Evolutionary conservation across 2,797 vertebrate species (phyloP), one percentile per base, ranked within the genome.

Genomic region (Eulemur rubriventer): DNA sequence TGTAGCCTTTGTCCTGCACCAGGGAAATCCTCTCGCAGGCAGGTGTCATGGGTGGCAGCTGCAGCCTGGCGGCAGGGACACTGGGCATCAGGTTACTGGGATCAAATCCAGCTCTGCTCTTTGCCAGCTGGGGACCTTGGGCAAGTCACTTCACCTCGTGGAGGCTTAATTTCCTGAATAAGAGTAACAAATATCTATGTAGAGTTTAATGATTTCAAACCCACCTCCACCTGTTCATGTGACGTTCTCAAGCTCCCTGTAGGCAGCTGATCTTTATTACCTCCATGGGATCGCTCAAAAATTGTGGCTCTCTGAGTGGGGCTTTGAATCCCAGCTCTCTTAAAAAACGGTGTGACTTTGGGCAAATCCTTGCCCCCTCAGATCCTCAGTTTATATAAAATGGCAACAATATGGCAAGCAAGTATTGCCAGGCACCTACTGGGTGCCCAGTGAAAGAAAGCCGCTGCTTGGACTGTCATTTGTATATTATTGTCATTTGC

Each of bases 271-370:
- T 38, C 78, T 79, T 65, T 12, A 28, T 91, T 46, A 16, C 6
- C 43, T 61, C 38, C 7, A 28, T 28, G 41, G 18, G 43, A 24
- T 0, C 43, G 57, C 12, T 84, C 1, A 2, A 89, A 57, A 46
- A n/a, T 0, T 1, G 50, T 75, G 57, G 38, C 30, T 52, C 4
- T 48, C 67, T 7, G 0, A 35, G 11, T 41, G n/a, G 20, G 70
- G 28, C 57, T 75, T 73, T 38, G 13, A 46, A 24, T 76, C 67
- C 52, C 20, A 43, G 10, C 6, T 67, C 57, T 12, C 38, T 67
- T 79, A 18, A n/a, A 57, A 87, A 59, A 7, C 13, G 65, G 6
- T 69, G n/a, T 48, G 50, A 33, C 10, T 9, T 33, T 80, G 30
- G 55, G 22, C 24, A 91, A 61, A 43, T 55, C 59, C 52, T 89